These are phyloP conservation scores for Epinotia demarniana DNA, from an alignment of 2,888 invertebrate species.

Conservation along the genomic window DNA sequence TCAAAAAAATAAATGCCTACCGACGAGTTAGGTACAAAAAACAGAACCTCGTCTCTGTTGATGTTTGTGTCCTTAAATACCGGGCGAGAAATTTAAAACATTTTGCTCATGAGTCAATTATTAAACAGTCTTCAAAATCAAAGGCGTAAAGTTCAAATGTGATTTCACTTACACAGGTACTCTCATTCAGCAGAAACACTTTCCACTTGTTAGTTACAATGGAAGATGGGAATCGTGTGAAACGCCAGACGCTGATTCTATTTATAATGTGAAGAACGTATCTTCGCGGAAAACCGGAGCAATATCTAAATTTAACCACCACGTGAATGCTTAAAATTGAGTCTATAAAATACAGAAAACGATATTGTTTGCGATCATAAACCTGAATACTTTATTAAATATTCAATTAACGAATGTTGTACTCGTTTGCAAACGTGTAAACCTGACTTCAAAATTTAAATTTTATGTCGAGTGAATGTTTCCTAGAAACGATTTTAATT, in stretches of 20 bases:
- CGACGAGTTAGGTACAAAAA: conserved; percentile 45
- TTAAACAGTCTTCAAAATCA: conserved; percentile 1
- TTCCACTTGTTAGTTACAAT: conserved; percentile 12
- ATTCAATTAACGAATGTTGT: background rate
- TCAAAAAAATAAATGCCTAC: conserved; percentile 44
- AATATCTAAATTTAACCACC: conserved; percentile 57
- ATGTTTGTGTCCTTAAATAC: conserved; percentile 45
- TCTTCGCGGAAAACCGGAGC: conserved; percentile 54
- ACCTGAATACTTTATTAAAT: background rate
- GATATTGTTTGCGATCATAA: background rate
- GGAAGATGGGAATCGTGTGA: conserved; percentile 51
- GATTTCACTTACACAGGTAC: conserved; percentile 1
- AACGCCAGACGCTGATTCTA: conserved; percentile 58
- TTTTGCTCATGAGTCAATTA: background rate
- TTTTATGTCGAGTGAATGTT: background rate
- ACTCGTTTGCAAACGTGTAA: background rate
- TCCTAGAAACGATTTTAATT: background rate
- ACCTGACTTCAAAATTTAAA: conserved; percentile 1
- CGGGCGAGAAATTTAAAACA: conserved; percentile 13
- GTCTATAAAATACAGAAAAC: background rate
- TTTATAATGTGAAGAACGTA: conserved; percentile 57
- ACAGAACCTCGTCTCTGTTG: conserved; percentile 46
- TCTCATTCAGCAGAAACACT: conserved; percentile 4
- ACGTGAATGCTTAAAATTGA: conserved; percentile 30
- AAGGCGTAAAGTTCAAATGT: background rate